A percentile compares a stretch with the other conserved stretches of the same genome.
Conservation (phyloP, 2,113 vertebrate genomes). For the Hippopotamus amphibius region DNA sequence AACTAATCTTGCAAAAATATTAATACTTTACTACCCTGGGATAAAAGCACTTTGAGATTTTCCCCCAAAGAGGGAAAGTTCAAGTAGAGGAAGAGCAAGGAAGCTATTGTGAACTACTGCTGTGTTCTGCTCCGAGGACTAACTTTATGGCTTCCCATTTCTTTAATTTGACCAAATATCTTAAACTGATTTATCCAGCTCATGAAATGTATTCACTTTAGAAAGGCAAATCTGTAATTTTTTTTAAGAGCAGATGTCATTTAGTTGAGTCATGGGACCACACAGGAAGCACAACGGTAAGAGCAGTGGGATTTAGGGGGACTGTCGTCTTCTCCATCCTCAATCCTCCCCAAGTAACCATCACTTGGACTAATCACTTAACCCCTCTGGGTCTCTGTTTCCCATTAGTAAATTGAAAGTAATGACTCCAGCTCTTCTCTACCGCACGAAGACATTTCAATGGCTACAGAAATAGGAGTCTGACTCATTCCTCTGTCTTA, state of each 20-base stretch:
- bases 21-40: background rate
- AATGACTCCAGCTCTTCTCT: slow-evolving; percentile 17
- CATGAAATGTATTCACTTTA: background rate
- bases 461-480: background rate
- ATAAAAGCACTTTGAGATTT: background rate
- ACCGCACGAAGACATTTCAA: background rate
- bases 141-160: background rate
- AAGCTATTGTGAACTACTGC: background rate
- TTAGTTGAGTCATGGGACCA: slow-evolving; percentile 28
- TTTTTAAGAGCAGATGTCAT: slow-evolving; percentile 22
- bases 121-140: background rate
- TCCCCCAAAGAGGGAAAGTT: background rate
- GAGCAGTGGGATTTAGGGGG: background rate
- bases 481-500: background rate
- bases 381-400: slow-evolving; percentile 49
- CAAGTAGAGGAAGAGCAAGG: background rate
- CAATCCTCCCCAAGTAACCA: background rate
- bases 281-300: slow-evolving; percentile 56
- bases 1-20: background rate
- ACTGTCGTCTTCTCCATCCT: background rate
- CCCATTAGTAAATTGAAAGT: slow-evolving; percentile 54
- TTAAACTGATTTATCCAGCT: background rate
- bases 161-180: slow-evolving; percentile 32
- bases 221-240: slow-evolving; percentile 11
- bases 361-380: background rate